A percentile compares a stretch with the other conserved stretches of the same genome.
These are phyloP conservation scores for Athalia circularis DNA, from an alignment of 2,888 invertebrate genomes.

Conservation along the genomic window DNA sequence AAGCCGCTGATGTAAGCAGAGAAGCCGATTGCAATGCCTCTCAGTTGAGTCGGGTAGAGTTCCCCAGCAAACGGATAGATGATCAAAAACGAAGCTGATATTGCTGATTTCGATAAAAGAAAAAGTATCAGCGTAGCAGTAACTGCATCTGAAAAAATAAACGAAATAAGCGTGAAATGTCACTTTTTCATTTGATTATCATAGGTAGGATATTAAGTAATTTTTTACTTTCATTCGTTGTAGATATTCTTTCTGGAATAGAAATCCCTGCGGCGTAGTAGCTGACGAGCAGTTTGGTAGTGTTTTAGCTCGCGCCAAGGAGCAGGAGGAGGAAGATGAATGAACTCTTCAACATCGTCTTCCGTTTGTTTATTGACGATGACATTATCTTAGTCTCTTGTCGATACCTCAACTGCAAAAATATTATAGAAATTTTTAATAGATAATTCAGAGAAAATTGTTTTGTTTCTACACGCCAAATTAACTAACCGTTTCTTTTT, in stretches of 20 bases:
- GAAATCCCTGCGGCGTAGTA: constrained; percentile 6
- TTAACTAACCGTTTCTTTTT: constrained; percentile 4
- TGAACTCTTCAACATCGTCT: constrained; percentile 38
- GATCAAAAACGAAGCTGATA: constrained; percentile 93
- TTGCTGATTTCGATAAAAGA: constrained; percentile 89
- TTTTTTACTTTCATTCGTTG: not conserved
- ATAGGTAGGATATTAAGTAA: not conserved
- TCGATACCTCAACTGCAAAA: constrained; percentile 36
- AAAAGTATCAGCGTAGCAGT: constrained; percentile 85
- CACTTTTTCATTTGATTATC: not conserved
- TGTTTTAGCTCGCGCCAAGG: constrained; percentile 38
- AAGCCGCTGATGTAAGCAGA: constrained; percentile 94
- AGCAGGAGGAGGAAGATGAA: not conserved
- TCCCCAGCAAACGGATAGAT: constrained; percentile 96
- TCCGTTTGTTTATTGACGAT: constrained; percentile 26
- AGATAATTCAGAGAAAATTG: not conserved
- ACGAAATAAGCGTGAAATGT: not conserved
- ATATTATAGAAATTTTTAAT: constrained; percentile 26
- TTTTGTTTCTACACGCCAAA: not conserved
- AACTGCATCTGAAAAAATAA: constrained; percentile 80
- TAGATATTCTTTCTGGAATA: not conserved
- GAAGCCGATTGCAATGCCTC: constrained; percentile 93
- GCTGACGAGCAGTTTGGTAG: not conserved
- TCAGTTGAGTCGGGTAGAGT: constrained; percentile 91
- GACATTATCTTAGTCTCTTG: constrained; percentile 11